Conservation (phyloP, 2,797 vertebrate genomes). For the Enteromius viviparus region DNA sequence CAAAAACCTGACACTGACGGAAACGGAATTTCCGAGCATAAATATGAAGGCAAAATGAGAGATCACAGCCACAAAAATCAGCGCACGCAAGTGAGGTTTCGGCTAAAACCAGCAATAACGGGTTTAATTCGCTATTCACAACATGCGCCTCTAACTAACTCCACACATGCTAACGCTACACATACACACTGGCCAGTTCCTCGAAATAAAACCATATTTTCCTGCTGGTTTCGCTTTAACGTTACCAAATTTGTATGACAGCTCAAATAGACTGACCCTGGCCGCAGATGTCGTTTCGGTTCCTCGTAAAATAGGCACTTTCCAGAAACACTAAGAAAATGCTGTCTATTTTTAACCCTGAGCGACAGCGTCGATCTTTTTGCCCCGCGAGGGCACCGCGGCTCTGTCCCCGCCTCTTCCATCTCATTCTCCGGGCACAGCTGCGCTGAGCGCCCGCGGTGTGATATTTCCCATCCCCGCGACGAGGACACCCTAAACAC, state of each 20-base stretch:
- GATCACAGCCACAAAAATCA: background rate
- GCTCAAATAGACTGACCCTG: background rate
- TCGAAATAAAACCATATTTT: slow-evolving; percentile 6
- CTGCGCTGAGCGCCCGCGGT: slow-evolving; percentile 71
- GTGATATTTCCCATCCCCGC: slow-evolving; percentile 69
- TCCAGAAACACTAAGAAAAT: slow-evolving; percentile 17
- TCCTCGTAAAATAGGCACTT: slow-evolving; percentile 16
- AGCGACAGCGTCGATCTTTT: slow-evolving; percentile 38
- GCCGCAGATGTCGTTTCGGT: slow-evolving; percentile 29
- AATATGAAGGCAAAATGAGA: slow-evolving; percentile 13
- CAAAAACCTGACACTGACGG: slow-evolving; percentile 19
- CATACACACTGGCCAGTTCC: background rate
- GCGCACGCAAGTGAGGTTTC: background rate
- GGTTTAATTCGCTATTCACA: background rate
- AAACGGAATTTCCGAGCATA: slow-evolving; percentile 43
- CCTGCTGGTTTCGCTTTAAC: background rate
- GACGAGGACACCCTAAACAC: slow-evolving; percentile 77
- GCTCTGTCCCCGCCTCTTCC: slow-evolving; percentile 45
- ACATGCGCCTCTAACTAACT: background rate
- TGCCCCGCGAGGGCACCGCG: slow-evolving; percentile 74
- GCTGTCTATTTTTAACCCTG: slow-evolving; percentile 21
- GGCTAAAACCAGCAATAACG: background rate
- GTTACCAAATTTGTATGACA: background rate
- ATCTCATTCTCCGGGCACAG: slow-evolving; percentile 56
- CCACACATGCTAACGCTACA: background rate